A percentile compares a stretch with the other conserved stretches of the same genome.
These are phyloP conservation scores for Batillaria attramentaria DNA, from an alignment of 1,140 invertebrate genomes.

Conservation along the genomic window DNA sequence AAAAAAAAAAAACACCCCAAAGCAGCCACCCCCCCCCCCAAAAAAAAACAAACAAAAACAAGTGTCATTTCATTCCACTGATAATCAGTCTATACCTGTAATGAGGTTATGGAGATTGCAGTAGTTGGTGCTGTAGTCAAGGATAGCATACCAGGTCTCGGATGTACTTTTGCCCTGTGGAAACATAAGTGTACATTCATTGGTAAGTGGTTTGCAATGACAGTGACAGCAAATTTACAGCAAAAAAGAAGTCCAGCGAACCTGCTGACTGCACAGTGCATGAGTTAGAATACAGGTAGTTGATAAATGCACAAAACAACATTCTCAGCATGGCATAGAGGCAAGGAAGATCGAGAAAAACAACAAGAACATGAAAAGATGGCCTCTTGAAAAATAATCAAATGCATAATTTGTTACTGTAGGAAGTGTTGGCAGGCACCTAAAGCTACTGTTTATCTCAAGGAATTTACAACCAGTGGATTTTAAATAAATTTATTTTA, in stretches of 20 bases:
- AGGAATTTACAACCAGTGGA: neutral
- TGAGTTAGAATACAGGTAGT: too few species aligned
- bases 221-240: too few species aligned
- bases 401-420: too few species aligned
- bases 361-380: too few species aligned
- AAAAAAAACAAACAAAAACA: neutral
- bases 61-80: neutral
- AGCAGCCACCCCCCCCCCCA: too few species aligned
- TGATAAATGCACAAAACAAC: neutral
- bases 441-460: neutral
- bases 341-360: neutral
- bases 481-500: neutral
- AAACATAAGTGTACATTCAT: too few species aligned
- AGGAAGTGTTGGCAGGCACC: neutral
- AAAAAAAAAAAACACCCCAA: too few species aligned
- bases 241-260: too few species aligned
- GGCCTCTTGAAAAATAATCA: too few species aligned
- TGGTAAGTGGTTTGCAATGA: too few species aligned
- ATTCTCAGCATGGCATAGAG: neutral
- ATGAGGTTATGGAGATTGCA: constrained; percentile 74
- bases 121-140: constrained; percentile 75
- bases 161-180: constrained; percentile 72
- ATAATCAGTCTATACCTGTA: constrained; percentile 60
- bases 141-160: constrained; percentile 71
- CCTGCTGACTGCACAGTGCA: too few species aligned